Conservation (phyloP, 2,113 vertebrate genomes). For the Prolemur simus region DNA sequence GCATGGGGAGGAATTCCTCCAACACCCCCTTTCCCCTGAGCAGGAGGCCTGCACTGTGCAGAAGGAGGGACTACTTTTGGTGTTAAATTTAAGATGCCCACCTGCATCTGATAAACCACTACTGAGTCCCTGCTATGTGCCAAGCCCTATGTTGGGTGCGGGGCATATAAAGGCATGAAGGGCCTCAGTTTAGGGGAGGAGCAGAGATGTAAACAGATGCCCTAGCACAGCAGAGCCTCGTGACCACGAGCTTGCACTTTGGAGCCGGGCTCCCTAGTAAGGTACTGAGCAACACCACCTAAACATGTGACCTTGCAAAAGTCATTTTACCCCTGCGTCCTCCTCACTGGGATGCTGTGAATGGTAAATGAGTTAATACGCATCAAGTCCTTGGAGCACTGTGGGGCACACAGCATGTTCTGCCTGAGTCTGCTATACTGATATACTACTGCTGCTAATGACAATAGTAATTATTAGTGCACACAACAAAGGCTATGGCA, state of each 20-base stretch:
- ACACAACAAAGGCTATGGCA: neutral
- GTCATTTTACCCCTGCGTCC: neutral
- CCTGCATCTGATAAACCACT: neutral
- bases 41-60: neutral
- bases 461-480: too few relatives aligned
- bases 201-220: neutral
- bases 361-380: neutral
- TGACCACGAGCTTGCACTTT: neutral
- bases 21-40: neutral
- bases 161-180: neutral
- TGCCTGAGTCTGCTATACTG: too few relatives aligned
- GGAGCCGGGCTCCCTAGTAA: neutral
- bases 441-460: too few relatives aligned
- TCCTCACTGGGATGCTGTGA: neutral
- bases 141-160: neutral
- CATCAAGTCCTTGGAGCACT: neutral
- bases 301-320: too few relatives aligned
- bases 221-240: neutral
- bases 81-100: neutral
- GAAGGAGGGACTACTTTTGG: neutral
- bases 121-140: neutral
- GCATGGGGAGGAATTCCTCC: neutral
- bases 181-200: neutral
- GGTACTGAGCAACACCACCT: neutral
- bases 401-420: neutral